phyloP scores from a whole-genome alignment of 1,140 invertebrate genomes.

The Antheraea mylitta region DNA sequence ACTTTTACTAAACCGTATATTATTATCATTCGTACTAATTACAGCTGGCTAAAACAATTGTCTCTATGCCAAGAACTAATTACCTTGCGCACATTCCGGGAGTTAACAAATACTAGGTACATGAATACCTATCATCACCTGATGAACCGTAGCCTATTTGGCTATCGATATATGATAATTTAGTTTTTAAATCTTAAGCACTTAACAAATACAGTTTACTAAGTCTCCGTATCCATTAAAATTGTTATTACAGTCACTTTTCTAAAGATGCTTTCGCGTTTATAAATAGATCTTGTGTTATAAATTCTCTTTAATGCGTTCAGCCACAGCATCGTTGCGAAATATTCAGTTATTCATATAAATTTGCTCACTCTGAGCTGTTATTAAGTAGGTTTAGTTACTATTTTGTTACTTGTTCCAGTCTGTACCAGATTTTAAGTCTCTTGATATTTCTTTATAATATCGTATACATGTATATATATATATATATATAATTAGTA shows the following conservation, averaged over 20 bases:
- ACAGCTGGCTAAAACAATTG: background rate
- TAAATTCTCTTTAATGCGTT: constrained; percentile 3
- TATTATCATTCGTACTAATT: background rate
- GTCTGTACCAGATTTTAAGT: no score
- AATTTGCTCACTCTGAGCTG: background rate
- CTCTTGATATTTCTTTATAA: no score
- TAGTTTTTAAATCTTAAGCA: background rate
- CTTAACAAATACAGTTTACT: background rate
- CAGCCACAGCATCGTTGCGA: background rate
- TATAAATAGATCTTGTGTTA: background rate
- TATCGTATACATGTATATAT: no score
- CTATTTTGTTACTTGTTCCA: background rate
- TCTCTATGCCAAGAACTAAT: background rate
- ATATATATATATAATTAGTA: no score
- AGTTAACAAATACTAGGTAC: background rate
- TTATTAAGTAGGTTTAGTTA: background rate
- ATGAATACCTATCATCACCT: background rate
- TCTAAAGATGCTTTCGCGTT: background rate
- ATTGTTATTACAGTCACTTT: background rate
- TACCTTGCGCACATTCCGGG: background rate
- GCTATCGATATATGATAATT: background rate
- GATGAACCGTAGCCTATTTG: background rate
- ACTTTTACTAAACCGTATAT: background rate
- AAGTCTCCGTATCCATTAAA: background rate
- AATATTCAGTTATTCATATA: background rate